phyloP scores from a whole-genome alignment of 2,113 vertebrate species.

The Oreochromis tanganicae region DNA sequence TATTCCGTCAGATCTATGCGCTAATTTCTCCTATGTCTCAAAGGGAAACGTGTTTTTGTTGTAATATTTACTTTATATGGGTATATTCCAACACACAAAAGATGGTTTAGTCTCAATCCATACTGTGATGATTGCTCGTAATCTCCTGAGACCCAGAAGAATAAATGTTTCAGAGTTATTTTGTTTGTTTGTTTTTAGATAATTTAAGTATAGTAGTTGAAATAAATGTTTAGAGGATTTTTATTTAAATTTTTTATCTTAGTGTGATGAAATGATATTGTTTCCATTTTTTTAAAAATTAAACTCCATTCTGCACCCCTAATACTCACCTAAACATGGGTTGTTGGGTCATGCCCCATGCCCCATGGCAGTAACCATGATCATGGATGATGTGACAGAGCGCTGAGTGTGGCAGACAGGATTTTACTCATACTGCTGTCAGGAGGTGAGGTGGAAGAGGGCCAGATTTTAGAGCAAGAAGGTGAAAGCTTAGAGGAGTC shows the following conservation, averaged over 20 bases:
- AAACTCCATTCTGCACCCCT: not conserved
- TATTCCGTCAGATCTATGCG: fast-evolving
- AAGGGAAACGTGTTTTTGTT: not conserved
- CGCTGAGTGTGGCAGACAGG: not conserved
- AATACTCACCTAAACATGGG: not conserved
- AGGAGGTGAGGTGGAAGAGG: not conserved
- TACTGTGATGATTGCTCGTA: not conserved
- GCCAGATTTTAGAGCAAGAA: not conserved
- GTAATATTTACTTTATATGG: not conserved
- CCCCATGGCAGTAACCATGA: not conserved
- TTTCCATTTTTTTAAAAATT: not conserved
- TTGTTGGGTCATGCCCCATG: not conserved
- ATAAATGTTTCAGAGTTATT: not conserved
- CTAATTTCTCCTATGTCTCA: not conserved
- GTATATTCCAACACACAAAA: not conserved
- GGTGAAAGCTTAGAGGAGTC: not conserved
- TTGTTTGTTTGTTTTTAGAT: not conserved
- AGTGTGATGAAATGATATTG: not conserved
- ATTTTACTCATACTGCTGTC: not conserved
- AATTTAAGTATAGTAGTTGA: not conserved
- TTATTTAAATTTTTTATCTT: not conserved
- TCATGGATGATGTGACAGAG: not conserved
- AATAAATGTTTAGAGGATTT: not conserved
- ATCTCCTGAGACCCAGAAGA: not conserved
- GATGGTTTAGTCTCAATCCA: not conserved